Base-by-base conservation (phyloP, 2,797 vertebrate genomes). In the Synanceia verrucosa region DNA sequence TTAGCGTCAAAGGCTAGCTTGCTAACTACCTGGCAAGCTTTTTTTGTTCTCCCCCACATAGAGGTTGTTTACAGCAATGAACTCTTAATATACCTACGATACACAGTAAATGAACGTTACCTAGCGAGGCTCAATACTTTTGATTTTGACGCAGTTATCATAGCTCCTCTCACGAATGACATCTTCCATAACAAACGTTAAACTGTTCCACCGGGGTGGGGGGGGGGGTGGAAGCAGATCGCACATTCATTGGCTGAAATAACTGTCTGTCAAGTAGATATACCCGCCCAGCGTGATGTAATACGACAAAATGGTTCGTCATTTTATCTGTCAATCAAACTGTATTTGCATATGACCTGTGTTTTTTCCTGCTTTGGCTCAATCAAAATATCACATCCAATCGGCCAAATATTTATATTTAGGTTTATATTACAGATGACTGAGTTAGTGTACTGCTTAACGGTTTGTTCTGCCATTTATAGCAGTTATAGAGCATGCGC, bases 141-240 rank as follows among this genome's bases (percentile, higher is more conserved):
- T 50, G 86, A 85, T 79, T 82, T 94, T 53, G 88, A 81, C 59
- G 86, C 88, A 79, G 67, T 52, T 52, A 88, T 62, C 87, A 92
- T 88, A 0, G 86, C 68, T 73, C 37, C 67, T 76, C 67, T 71
- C 0, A 69, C 70, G 28, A 92, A 53, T 69, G 89, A 91, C 93
- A 94, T 95, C 78, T 89, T 92, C 48, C 66, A 88, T 61, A 93
- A 92, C 86, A 86, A 73, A 70, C 12, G 3, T 4, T 60, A 46
- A 4, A 0, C 0, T 16, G n/a, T n/a, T n/a, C n/a, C 18, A 41
- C 37, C 65, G 77, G 18, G 11, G n/a, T n/a, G n/a, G n/a, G n/a
- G n/a, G n/a, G n/a, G n/a, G n/a, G n/a, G n/a, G n/a, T n/a, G n/a
- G n/a, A n/a, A n/a, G 3, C 14, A 28, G 0, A 1, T 3, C 10